These are phyloP conservation scores for Apodemia hepburni DNA, from an alignment of 2,888 invertebrate genomes.

Conservation along the genomic window DNA sequence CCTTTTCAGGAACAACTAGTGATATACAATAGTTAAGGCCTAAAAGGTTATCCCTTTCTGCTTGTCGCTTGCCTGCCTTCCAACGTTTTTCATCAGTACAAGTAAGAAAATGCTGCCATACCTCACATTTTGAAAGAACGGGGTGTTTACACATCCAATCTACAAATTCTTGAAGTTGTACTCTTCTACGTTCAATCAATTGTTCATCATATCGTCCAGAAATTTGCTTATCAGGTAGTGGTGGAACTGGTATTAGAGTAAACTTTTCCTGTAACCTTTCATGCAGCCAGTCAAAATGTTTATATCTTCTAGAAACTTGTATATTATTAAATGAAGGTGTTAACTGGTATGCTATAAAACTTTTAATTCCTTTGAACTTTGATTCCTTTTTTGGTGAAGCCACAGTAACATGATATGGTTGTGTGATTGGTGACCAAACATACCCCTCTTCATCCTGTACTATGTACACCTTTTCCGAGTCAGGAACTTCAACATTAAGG, in stretches of 20 bases:
- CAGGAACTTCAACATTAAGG: slow-evolving; percentile 84
- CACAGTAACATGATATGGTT: slow-evolving; percentile 91
- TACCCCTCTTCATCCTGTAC: slow-evolving; percentile 87
- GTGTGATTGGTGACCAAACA: slow-evolving; percentile 87
- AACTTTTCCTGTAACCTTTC: slow-evolving; percentile 96
- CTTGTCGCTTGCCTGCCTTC: slow-evolving; percentile 97
- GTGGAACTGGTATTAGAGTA: slow-evolving; percentile 96
- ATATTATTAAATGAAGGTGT: slow-evolving; percentile 97
- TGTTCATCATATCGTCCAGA: slow-evolving; percentile 98
- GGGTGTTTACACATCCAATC: slow-evolving; percentile 98
- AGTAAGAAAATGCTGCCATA: slow-evolving; percentile 98
- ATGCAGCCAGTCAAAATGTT: slow-evolving; percentile 99
- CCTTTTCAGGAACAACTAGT: slow-evolving; percentile 90
- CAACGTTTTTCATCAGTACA: slow-evolving; percentile 98
- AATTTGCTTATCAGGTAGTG: slow-evolving; percentile 98
- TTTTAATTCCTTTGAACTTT: slow-evolving; percentile 98
- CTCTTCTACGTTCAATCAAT: slow-evolving; percentile 96
- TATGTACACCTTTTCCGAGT: slow-evolving; percentile 86
- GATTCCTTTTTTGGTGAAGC: slow-evolving; percentile 98
- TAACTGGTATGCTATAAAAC: slow-evolving; percentile 97
- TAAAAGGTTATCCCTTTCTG: slow-evolving; percentile 95
- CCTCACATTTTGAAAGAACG: slow-evolving; percentile 93
- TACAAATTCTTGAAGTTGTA: slow-evolving; percentile 97
- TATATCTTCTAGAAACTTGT: slow-evolving; percentile 96
- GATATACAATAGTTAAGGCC: slow-evolving; percentile 96